These are phyloP conservation scores for Notamacropus eugenii DNA, from an alignment of 2,797 vertebrate genomes.

Conservation along the genomic window DNA sequence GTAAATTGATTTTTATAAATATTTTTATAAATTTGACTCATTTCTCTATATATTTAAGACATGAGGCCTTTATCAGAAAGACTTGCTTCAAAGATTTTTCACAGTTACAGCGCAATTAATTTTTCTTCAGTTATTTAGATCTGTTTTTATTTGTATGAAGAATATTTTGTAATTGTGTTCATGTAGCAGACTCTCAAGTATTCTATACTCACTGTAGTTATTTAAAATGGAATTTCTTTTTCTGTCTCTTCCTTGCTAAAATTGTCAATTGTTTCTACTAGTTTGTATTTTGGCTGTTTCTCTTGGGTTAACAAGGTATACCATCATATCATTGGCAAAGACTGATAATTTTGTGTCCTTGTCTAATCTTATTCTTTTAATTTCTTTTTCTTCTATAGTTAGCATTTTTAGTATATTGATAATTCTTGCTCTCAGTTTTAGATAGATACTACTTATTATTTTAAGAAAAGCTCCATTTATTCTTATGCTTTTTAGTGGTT, in stretches of 20 bases:
- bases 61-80: not conserved
- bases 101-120: not conserved
- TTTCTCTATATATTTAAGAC: not conserved
- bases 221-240: not conserved
- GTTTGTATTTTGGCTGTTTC: not conserved
- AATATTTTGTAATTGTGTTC: not conserved
- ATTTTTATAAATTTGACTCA: not conserved
- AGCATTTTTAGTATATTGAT: not conserved
- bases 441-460: not conserved
- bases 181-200: not conserved
- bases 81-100: not conserved
- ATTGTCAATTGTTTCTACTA: not conserved
- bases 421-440: not conserved
- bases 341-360: not conserved
- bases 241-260: not conserved
- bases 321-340: not conserved
- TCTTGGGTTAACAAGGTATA: not conserved
- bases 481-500: not conserved
- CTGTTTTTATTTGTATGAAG: not conserved
- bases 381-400: not conserved
- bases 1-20: not conserved
- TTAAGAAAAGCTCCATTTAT: not conserved
- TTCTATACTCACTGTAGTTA: not conserved
- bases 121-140: not conserved
- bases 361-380: not conserved